phyloP scores from a whole-genome alignment of 2,888 invertebrate genomes.

The Sminthurinus aureus region DNA sequence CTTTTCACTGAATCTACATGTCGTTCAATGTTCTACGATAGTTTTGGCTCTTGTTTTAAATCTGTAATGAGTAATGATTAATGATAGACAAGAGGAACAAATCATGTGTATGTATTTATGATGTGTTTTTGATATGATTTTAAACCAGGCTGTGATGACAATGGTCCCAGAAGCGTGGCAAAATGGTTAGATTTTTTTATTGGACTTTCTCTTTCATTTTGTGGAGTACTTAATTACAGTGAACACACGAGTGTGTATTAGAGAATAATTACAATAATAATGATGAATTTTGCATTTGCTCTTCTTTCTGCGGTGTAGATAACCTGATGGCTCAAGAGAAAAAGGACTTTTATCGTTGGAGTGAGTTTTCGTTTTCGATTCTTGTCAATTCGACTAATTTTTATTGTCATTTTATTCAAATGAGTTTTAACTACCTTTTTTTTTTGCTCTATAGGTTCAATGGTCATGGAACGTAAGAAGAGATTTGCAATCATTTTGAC shows the following conservation, averaged over 20 bases:
- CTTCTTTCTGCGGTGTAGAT: slow-evolving; percentile 62
- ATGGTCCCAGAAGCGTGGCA: slow-evolving; percentile 99
- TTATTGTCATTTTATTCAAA: not conserved
- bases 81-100: too few species aligned
- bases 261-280: too few species aligned
- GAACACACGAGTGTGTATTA: too few species aligned
- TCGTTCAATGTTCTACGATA: too few species aligned
- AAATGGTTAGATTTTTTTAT: slow-evolving; percentile 68
- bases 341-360: slow-evolving; percentile 95
- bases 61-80: too few species aligned
- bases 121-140: too few species aligned
- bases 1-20: too few species aligned
- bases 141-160: slow-evolving; percentile 92
- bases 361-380: not conserved
- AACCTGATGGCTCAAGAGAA: slow-evolving; percentile 90
- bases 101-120: too few species aligned
- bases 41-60: too few species aligned
- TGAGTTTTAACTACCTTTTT: not conserved
- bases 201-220: too few species aligned
- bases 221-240: too few species aligned
- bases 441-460: not conserved
- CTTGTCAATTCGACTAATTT: not conserved
- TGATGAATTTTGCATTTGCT: too few species aligned
- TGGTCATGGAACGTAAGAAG: not conserved
- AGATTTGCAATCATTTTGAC: not conserved